Conservation (phyloP, 1,140 invertebrate genomes). For the Neelides sp. region DNA sequence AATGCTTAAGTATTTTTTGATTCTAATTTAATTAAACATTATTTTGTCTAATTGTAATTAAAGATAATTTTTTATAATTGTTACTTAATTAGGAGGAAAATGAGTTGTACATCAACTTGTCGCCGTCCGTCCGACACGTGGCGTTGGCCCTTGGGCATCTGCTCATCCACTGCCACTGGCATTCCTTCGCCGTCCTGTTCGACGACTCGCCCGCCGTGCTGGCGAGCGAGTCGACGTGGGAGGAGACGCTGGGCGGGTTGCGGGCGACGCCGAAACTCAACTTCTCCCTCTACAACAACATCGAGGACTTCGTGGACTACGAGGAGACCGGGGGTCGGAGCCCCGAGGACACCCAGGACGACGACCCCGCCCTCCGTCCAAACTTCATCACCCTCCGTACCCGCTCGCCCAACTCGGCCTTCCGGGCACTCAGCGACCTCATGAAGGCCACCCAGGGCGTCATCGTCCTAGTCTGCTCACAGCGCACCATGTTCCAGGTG, state of each 20-base stretch:
- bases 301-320: conserved; percentile 13
- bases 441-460: conserved; percentile 31
- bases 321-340: conserved; percentile 9
- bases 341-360: conserved; percentile 1
- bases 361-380: conserved; percentile 21
- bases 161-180: conserved; percentile 33
- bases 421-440: conserved; percentile 27
- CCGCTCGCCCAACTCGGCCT: conserved; percentile 18
- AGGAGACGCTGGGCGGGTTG: conserved; percentile 25
- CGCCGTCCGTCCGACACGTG: conserved; percentile 28
- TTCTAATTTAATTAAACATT: not conserved
- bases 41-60: not conserved
- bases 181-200: conserved; percentile 31
- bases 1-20: not conserved
- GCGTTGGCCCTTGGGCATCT: conserved; percentile 29
- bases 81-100: conserved; percentile 25
- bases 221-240: conserved; percentile 24
- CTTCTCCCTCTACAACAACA: conserved; percentile 2
- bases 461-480: conserved; percentile 34
- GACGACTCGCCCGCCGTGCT: conserved; percentile 30
- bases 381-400: conserved; percentile 20
- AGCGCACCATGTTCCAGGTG: conserved; percentile 31
- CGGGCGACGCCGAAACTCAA: conserved; percentile 4
- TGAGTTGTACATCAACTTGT: conserved; percentile 29
- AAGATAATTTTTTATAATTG: not conserved